A percentile compares a stretch with the other conserved stretches of the same genome.
phyloP scores from a whole-genome alignment of 2,797 vertebrate species.

The Chrosomus eos region DNA sequence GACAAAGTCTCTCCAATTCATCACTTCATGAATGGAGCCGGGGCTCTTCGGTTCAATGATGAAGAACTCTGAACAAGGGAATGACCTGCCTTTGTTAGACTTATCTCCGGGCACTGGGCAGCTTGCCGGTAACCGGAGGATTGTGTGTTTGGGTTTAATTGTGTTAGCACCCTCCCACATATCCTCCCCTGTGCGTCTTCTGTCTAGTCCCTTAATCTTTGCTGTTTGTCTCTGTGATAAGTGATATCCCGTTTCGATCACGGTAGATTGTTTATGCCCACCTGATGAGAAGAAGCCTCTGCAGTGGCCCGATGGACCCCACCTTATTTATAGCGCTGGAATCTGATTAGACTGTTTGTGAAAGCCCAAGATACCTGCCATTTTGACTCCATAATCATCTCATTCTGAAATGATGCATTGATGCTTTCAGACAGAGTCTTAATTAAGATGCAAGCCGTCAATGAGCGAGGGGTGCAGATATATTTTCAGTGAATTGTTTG shows the following conservation, averaged over 20 bases:
- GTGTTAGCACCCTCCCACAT: slow-evolving; percentile 80
- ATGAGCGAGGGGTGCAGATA: background rate
- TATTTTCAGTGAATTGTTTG: slow-evolving; percentile 58
- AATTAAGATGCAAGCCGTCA: slow-evolving; percentile 24
- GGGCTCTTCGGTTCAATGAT: slow-evolving; percentile 45
- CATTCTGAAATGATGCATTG: slow-evolving; percentile 48
- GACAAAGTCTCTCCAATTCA: slow-evolving; percentile 35
- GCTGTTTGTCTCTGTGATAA: slow-evolving; percentile 81
- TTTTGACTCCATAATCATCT: slow-evolving; percentile 64
- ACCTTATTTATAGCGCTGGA: slow-evolving; percentile 77
- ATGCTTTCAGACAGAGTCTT: slow-evolving; percentile 32
- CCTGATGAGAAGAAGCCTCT: slow-evolving; percentile 67
- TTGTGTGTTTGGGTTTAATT: slow-evolving; percentile 81
- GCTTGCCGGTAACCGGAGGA: slow-evolving; percentile 72
- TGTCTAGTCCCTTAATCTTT: slow-evolving; percentile 82
- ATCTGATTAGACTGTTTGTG: slow-evolving; percentile 70
- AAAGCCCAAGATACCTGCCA: slow-evolving; percentile 58
- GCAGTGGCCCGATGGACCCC: slow-evolving; percentile 55
- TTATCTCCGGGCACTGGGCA: slow-evolving; percentile 68
- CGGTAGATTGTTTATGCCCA: slow-evolving; percentile 72
- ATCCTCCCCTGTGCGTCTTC: slow-evolving; percentile 76
- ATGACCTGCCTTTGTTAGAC: slow-evolving; percentile 68
- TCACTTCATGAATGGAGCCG: slow-evolving; percentile 43
- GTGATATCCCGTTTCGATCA: slow-evolving; percentile 79
- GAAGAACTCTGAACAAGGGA: slow-evolving; percentile 65